Conservation (phyloP, 1,140 invertebrate genomes). For the Dinoponera quadriceps region DNA sequence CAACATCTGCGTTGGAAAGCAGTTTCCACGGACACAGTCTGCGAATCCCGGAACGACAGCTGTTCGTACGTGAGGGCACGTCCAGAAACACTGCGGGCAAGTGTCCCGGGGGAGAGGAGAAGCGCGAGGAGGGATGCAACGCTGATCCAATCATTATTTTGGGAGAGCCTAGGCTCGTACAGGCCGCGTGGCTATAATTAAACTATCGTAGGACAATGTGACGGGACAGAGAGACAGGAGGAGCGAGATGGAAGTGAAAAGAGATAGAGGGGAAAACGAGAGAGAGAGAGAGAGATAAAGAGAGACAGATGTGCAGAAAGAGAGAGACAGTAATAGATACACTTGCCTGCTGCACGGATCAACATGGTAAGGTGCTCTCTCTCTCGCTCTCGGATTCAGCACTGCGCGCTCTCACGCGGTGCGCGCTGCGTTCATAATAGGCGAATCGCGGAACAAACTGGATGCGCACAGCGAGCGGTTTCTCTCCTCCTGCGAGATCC, state of each 20-base stretch:
- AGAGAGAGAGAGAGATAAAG: background rate
- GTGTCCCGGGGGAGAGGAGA: conserved; percentile 69
- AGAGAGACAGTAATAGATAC: background rate
- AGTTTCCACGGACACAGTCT: conserved; percentile 13
- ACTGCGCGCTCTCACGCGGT: background rate
- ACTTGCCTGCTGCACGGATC: conserved; percentile 68
- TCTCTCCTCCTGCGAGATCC: background rate
- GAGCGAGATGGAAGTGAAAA: conserved; percentile 18
- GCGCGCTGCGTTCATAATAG: background rate
- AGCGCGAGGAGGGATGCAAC: conserved; percentile 67
- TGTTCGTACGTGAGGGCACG: conserved; percentile 60
- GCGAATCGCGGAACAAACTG: background rate
- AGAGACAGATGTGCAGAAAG: background rate
- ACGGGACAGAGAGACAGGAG: conserved; percentile 61
- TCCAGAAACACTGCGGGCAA: conserved; percentile 66
- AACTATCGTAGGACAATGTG: conserved; percentile 81
- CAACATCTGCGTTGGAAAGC: background rate
- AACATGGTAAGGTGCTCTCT: conserved; percentile 62
- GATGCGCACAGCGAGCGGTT: no score
- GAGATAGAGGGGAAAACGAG: conserved; percentile 7
- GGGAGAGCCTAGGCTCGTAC: conserved; percentile 79
- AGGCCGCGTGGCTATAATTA: conserved; percentile 80
- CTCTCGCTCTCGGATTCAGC: conserved; percentile 19
- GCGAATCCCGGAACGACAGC: conserved; percentile 58
- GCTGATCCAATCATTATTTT: conserved; percentile 84